These are phyloP conservation scores for Phrynocephalus versicolor DNA, from an alignment of 2,113 vertebrate species.

Conservation along the genomic window DNA sequence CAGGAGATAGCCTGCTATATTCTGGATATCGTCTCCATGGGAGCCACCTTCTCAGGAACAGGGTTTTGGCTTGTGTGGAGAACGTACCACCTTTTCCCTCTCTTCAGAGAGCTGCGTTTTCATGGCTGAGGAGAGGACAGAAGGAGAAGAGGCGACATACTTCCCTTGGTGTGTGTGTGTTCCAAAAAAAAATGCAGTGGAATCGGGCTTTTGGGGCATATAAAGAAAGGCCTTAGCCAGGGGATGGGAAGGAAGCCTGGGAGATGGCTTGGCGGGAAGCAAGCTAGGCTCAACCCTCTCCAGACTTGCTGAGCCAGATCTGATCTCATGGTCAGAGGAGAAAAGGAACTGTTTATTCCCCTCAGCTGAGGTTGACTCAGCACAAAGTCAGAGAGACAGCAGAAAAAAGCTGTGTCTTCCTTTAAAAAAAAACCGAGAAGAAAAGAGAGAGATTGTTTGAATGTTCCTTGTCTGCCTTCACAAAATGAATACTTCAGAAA, in stretches of 20 bases:
- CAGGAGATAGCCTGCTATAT: too few species aligned
- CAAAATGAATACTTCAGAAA: not conserved
- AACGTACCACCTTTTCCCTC: too few species aligned
- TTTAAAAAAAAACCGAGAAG: not conserved
- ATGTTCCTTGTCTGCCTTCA: not conserved
- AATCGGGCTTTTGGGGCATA: not conserved
- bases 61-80: too few species aligned
- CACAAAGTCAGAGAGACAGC: not conserved
- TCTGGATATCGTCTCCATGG: too few species aligned
- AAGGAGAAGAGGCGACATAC: too few species aligned
- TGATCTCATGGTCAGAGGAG: not conserved
- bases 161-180: too few species aligned
- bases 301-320: not conserved
- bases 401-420: not conserved
- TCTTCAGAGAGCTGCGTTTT: too few species aligned
- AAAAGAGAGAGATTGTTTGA: not conserved
- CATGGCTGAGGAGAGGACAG: too few species aligned
- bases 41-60: too few species aligned
- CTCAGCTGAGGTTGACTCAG: conserved; percentile 27
- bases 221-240: not conserved
- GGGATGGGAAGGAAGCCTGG: not conserved
- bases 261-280: not conserved
- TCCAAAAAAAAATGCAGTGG: too few species aligned
- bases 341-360: not conserved
- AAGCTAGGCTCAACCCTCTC: too few species aligned